Conservation (phyloP, 2,888 invertebrate species). For the Griposia aprilina region DNA sequence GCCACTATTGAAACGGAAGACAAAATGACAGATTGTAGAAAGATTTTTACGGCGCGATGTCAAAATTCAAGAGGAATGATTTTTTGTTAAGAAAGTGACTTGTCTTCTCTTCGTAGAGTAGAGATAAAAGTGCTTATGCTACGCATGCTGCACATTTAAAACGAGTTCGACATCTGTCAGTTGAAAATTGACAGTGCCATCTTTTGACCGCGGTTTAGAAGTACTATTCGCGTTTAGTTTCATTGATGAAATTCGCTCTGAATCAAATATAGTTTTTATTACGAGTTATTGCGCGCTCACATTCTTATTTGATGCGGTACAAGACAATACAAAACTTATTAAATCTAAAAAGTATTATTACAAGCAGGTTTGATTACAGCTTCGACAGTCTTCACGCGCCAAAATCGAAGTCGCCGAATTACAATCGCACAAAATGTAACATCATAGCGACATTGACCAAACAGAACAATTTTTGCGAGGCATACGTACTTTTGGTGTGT, state of each 20-base stretch:
- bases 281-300: slow-evolving; percentile 25
- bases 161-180: not conserved
- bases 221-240: not conserved
- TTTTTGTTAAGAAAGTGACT: too few relatives aligned
- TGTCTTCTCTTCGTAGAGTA: too few relatives aligned
- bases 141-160: not conserved
- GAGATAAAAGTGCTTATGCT: too few relatives aligned
- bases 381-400: slow-evolving; percentile 54
- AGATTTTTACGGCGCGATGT: too few relatives aligned
- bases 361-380: slow-evolving; percentile 57
- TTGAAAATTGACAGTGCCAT: too few relatives aligned
- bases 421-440: slow-evolving; percentile 57
- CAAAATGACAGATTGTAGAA: too few relatives aligned
- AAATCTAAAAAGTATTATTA: slow-evolving; percentile 32
- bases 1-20: too few relatives aligned
- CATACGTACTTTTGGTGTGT: slow-evolving; percentile 69
- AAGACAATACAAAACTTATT: slow-evolving; percentile 44
- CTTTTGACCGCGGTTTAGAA: not conserved
- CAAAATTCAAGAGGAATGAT: too few relatives aligned
- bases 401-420: slow-evolving; percentile 48
- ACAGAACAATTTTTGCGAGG: slow-evolving; percentile 46
- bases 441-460: slow-evolving; percentile 36
- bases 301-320: slow-evolving; percentile 26
- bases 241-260: not conserved
- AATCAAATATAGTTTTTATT: slow-evolving; percentile 19